These are phyloP conservation scores for Suillia variegata DNA, from an alignment of 2,888 invertebrate species.

Conservation along the genomic window DNA sequence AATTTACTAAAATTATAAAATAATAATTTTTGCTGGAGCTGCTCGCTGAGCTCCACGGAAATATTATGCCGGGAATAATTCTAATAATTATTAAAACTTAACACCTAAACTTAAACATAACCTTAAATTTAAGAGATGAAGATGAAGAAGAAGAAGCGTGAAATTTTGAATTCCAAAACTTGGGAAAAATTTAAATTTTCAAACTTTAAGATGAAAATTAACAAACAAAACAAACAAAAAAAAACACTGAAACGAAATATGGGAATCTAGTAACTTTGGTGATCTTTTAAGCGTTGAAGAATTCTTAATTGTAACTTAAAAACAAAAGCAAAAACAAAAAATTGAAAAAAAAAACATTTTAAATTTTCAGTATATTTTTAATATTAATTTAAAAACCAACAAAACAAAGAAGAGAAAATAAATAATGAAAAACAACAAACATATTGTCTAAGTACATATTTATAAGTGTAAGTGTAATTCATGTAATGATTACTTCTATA, in stretches of 20 bases:
- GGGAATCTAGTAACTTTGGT: constrained; percentile 52
- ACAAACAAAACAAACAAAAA: not conserved
- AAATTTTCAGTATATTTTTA: not conserved
- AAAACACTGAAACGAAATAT: constrained; percentile 38
- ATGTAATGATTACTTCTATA: constrained; percentile 1
- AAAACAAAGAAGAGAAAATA: not conserved
- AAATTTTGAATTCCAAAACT: too few relatives aligned
- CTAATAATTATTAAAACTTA: not conserved
- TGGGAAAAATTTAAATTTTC: too few relatives aligned
- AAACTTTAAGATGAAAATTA: not conserved
- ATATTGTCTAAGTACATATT: constrained; percentile 1
- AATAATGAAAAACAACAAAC: not conserved
- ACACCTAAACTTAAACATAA: not conserved
- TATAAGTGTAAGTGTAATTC: constrained; percentile 5
- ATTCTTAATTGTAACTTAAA: not conserved
- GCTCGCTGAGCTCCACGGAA: not conserved
- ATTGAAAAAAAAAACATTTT: not conserved
- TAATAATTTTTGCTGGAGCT: constrained; percentile 1
- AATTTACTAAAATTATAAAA: not conserved
- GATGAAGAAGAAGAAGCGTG: too few relatives aligned
- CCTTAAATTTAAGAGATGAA: too few relatives aligned
- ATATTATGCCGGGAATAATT: constrained; percentile 4
- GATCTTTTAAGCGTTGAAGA: constrained; percentile 39
- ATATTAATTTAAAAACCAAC: not conserved
- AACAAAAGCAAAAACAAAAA: not conserved